Evolutionary conservation across 2,113 vertebrate genomes (phyloP).

Genomic region (Ailuropoda melanoleuca): DNA sequence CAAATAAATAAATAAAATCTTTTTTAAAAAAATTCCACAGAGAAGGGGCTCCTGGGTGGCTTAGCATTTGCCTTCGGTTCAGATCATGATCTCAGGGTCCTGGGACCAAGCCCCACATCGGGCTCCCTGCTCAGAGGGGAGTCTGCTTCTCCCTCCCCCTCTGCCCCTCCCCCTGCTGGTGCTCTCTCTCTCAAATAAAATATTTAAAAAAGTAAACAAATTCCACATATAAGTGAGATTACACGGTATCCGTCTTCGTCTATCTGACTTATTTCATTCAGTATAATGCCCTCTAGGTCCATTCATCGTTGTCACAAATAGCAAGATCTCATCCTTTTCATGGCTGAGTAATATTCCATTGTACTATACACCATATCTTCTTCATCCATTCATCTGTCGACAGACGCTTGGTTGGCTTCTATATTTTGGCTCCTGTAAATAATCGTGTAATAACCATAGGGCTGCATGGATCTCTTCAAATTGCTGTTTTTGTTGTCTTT

Average conservation of each 20-base stretch:
- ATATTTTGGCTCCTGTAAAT: not conserved
- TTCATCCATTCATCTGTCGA: not conserved
- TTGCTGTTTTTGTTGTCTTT: not conserved
- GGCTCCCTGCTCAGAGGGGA: not conserved
- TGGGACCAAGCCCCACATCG: not conserved
- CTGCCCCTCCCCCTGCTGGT: not conserved
- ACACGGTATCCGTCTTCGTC: not conserved
- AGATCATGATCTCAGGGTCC: not conserved
- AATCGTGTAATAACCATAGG: not conserved
- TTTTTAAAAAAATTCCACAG: too few species aligned
- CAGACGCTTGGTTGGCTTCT: not conserved
- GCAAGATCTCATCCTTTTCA: not conserved
- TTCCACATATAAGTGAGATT: not conserved
- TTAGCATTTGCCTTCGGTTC: too few species aligned
- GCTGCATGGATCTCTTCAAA: not conserved
- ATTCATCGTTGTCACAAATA: not conserved
- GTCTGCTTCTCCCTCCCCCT: not conserved
- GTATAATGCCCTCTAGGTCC: not conserved
- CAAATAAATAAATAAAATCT: too few species aligned
- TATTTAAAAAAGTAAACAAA: not conserved
- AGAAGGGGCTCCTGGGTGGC: too few species aligned
- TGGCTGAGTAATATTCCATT: not conserved
- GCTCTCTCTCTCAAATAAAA: not conserved
- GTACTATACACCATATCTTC: not conserved
- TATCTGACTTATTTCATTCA: not conserved